A percentile compares a stretch with the other conserved stretches of the same genome.
Conservation (phyloP, 1,140 invertebrate genomes). For the Pseudomyrmex dendroicus region DNA sequence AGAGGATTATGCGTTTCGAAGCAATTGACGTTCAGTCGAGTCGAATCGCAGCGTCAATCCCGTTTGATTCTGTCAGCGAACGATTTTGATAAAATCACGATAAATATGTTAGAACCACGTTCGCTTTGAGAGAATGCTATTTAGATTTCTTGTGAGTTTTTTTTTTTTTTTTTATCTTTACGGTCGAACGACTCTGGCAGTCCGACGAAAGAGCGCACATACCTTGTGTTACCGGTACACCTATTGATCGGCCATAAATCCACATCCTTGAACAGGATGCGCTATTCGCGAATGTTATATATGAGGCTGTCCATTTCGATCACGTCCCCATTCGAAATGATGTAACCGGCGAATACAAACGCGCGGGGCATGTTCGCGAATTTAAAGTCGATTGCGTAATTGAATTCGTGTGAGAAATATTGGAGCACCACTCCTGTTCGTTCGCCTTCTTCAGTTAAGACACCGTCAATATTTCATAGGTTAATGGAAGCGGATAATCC, state of each 20-base stretch:
- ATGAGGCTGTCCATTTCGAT: conserved; percentile 23
- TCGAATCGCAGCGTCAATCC: not conserved
- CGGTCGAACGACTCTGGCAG: conserved; percentile 20
- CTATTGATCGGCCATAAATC: conserved; percentile 18
- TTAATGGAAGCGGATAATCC: too few species aligned
- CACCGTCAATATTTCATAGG: too few species aligned
- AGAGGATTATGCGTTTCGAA: not conserved
- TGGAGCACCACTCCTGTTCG: too few species aligned
- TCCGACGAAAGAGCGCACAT: not conserved
- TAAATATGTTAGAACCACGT: conserved; percentile 52
- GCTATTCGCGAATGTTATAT: conserved; percentile 24
- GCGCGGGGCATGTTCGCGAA: not conserved
- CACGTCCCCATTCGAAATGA: not conserved
- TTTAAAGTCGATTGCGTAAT: conserved; percentile 40
- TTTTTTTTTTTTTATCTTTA: conserved; percentile 15
- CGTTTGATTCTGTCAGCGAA: not conserved
- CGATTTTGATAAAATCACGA: conserved; percentile 5
- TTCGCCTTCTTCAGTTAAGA: too few species aligned
- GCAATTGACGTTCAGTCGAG: not conserved
- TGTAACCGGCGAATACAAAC: conserved; percentile 10
- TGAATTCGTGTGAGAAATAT: conserved; percentile 42
- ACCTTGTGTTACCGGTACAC: conserved; percentile 44
- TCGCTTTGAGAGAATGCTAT: conserved; percentile 55
- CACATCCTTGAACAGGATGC: not conserved
- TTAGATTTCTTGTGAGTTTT: conserved; percentile 8